Conservation (phyloP, 2,113 vertebrate species). For the Nettapus auritus region DNA sequence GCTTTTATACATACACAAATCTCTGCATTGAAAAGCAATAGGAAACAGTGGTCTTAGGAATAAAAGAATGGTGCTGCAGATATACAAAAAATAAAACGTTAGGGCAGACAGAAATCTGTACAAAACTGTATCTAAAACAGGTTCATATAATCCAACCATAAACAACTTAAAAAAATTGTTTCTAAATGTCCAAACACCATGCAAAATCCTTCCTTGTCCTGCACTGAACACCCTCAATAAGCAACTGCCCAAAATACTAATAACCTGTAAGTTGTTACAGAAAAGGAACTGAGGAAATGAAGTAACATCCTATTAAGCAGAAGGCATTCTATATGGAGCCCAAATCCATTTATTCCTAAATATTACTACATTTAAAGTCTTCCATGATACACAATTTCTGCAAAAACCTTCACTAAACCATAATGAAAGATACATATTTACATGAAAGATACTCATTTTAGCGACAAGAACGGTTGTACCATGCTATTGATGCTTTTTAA, state of each 20-base stretch:
- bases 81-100: neutral
- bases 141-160: neutral
- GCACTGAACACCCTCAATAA: fast-evolving
- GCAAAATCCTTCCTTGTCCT: neutral
- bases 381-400: neutral
- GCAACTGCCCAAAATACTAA: neutral
- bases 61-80: neutral
- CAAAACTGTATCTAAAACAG: neutral
- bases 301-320: neutral
- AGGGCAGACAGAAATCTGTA: neutral
- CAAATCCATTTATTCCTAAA: neutral
- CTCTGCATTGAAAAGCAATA: neutral
- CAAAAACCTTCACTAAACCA: neutral
- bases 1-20: neutral
- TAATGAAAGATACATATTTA: neutral
- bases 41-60: neutral
- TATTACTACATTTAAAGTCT: neutral
- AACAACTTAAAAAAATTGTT: neutral
- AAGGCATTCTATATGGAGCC: neutral
- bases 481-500: neutral
- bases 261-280: neutral
- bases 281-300: neutral
- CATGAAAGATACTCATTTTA: neutral
- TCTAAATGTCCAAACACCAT: neutral
- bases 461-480: neutral